Evolutionary conservation across 2,888 invertebrate species (phyloP).

Genomic region (Ischnus inquisitorius): DNA sequence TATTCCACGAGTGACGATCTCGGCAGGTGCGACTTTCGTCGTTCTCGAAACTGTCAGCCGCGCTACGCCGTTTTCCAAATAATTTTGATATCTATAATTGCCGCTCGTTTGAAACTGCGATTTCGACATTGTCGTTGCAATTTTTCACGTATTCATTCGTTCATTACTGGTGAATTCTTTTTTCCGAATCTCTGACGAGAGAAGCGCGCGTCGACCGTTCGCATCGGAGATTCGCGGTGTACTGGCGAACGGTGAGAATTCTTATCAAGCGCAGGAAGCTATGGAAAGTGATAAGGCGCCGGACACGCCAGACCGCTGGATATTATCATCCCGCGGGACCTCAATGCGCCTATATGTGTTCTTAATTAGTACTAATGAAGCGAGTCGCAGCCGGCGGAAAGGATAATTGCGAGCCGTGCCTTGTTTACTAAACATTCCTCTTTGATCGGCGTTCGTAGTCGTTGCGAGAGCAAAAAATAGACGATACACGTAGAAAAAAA

Average conservation of each 20-base stretch:
- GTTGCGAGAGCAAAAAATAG: not conserved
- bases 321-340: constrained; percentile 34
- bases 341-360: not conserved
- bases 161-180: not conserved
- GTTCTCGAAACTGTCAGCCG: constrained; percentile 30
- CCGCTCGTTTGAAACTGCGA: constrained; percentile 20
- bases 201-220: constrained; percentile 35
- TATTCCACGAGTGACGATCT: constrained; percentile 27
- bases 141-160: not conserved
- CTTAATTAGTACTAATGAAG: constrained; percentile 47
- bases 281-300: constrained; percentile 48
- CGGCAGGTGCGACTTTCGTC: constrained; percentile 33
- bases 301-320: constrained; percentile 50
- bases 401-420: constrained; percentile 12
- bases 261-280: constrained; percentile 66
- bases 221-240: constrained; percentile 7
- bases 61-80: constrained; percentile 70
- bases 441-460: not conserved
- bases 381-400: not conserved
- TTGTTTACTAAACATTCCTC: not conserved
- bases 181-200: not conserved
- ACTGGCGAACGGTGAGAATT: constrained; percentile 59
- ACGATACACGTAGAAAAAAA: not conserved
- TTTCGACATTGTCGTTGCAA: constrained; percentile 10
- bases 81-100: constrained; percentile 74